Conservation (phyloP, 2,888 invertebrate species). For the Stenodera caucasica region DNA sequence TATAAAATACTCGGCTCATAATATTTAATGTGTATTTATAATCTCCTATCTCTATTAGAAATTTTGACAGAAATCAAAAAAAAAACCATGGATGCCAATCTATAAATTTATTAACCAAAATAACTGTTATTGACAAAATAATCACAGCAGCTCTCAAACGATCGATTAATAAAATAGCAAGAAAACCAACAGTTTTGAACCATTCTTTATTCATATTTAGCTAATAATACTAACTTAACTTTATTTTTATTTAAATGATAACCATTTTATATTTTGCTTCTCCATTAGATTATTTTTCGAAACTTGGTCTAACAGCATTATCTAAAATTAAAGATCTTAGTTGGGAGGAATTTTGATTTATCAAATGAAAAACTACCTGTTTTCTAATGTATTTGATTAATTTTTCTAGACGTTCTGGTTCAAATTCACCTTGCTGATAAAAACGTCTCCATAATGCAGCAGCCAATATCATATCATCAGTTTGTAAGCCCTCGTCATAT, state of each 20-base stretch:
- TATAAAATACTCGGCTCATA: too few species aligned
- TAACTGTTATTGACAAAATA: too few species aligned
- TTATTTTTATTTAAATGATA: constrained; percentile 10
- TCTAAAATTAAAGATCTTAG: constrained; percentile 8
- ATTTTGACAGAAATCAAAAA: too few species aligned
- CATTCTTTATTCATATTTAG: too few species aligned
- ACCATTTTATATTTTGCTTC: constrained; percentile 12
- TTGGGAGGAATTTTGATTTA: neutral
- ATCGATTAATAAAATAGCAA: neutral
- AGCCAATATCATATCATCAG: constrained; percentile 76
- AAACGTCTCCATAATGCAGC: constrained; percentile 84
- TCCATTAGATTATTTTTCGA: constrained; percentile 5
- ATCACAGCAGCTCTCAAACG: neutral
- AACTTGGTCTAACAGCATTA: constrained; percentile 13
- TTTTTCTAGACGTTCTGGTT: constrained; percentile 68
- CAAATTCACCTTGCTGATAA: constrained; percentile 67
- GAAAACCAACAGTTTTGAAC: neutral
- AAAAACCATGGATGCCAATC: too few species aligned
- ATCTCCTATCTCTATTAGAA: too few species aligned
- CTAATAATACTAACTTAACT: neutral
- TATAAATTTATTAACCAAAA: too few species aligned
- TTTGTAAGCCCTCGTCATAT: constrained; percentile 84
- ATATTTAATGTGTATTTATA: too few species aligned
- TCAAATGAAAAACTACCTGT: constrained; percentile 62
- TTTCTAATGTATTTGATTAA: constrained; percentile 76